Conservation (phyloP, 23 tunicate species). For the Botrylloides violaceus region DNA sequence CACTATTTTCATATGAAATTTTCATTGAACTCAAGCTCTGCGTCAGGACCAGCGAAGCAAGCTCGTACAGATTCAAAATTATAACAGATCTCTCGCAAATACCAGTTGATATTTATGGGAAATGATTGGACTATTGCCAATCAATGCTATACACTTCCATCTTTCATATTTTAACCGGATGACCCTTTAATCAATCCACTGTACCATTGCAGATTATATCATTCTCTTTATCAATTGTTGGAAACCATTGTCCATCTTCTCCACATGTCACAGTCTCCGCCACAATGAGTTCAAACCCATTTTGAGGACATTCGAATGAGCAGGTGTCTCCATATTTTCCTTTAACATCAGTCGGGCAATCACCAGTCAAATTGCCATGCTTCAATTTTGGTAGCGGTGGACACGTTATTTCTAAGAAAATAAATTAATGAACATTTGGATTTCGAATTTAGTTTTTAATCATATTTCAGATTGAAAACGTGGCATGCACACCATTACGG, state of each 20-base stretch:
- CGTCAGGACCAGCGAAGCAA: no score
- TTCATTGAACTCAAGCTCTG: no score
- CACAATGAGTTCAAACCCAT: conserved; percentile 46
- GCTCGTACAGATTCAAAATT: no score
- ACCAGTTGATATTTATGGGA: no score
- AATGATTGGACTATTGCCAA: no score
- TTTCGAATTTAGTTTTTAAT: no score
- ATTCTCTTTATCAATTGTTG: background rate
- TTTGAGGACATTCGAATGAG: conserved; percentile 34
- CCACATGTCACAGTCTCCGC: conserved; percentile 32
- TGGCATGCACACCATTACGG: no score
- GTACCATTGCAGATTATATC: conserved; percentile 10
- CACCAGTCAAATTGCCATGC: conserved; percentile 6
- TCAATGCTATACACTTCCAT: no score
- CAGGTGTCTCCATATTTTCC: conserved; percentile 37
- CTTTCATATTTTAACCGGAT: background rate
- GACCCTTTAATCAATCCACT: background rate
- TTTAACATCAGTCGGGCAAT: background rate
- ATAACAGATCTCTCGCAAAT: no score
- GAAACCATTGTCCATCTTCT: conserved; percentile 39
- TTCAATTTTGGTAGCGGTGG: background rate
- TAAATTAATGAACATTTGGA: background rate
- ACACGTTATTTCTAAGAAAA: conserved; percentile 20
- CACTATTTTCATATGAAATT: no score
- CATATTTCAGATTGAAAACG: no score